These are phyloP conservation scores for Idaea straminata DNA, from an alignment of 2,888 invertebrate species.

Conservation along the genomic window DNA sequence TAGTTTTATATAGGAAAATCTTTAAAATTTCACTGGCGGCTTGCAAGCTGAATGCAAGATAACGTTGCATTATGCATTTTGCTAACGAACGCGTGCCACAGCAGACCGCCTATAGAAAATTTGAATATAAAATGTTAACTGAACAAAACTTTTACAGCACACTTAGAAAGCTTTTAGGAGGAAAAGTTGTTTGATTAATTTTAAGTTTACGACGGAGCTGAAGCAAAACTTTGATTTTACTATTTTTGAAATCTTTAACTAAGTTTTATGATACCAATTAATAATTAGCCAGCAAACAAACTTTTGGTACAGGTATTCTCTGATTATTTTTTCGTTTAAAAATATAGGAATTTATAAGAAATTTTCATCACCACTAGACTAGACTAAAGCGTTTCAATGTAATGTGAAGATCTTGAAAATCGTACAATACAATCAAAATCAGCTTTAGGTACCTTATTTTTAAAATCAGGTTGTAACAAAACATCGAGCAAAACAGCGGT, in stretches of 20 bases:
- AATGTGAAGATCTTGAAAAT: too few species aligned
- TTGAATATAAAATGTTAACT: constrained; percentile 61
- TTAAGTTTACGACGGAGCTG: not conserved
- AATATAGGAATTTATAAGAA: too few species aligned
- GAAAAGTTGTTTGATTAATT: constrained; percentile 14
- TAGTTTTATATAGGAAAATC: not conserved
- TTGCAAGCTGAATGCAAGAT: constrained; percentile 39
- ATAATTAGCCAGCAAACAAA: not conserved
- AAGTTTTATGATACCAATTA: not conserved
- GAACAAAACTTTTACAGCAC: constrained; percentile 43
- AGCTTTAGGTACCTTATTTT: too few species aligned
- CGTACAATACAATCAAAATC: too few species aligned
- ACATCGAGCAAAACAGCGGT: too few species aligned
- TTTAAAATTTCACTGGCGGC: constrained; percentile 56
- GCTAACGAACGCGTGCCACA: constrained; percentile 67
- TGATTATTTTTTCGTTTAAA: too few species aligned
- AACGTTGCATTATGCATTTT: constrained; percentile 73
- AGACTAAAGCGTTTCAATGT: too few species aligned
- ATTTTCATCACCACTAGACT: too few species aligned
- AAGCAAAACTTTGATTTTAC: constrained; percentile 23
- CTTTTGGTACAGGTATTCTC: not conserved
- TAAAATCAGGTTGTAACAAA: too few species aligned
- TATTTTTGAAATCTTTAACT: not conserved
- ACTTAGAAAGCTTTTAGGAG: constrained; percentile 39
- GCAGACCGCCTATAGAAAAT: constrained; percentile 53